Evolutionary conservation across 2,888 invertebrate genomes (phyloP), one percentile per base, ranked within the genome.

Genomic region (Germaria angustata): DNA sequence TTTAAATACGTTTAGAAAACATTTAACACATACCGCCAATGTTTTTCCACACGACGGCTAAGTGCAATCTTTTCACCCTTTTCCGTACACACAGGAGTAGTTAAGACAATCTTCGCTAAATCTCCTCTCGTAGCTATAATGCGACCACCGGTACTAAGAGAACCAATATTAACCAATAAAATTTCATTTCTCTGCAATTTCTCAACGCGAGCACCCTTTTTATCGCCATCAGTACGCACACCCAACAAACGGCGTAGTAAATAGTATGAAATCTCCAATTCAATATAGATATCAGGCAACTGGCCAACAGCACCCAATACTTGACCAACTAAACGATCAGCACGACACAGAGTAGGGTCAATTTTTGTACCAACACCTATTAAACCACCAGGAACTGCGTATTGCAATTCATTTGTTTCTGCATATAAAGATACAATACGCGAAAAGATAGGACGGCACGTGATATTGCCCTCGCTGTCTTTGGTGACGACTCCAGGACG

Each of bases 321-420:
- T 92, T 99, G 98, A 66, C 99, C 99, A 2, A 99, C 99, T 89
- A 99, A 94, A 89, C 99, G 95, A 93, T 99, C 99, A 81, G 99
- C 99, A 89, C 99, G 94, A 90, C 99, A 99, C 61, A 99, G 93
- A 0, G 99, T 99, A 1, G 99, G 99, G 91, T 99, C 99, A 88
- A 99, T 99, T 92, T 98, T 98, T 4, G 99, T 99, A 85, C 99
- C 99, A 24, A 99, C 99, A 90, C 98, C 99, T 89, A 99, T 99
- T 65, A 99, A 93, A n/a, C 99, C 99, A 84, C 99, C 99, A 75
- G 99, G 99, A 71, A 99, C 99, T 22, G 99, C 99, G 92, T 96
- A 99, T 91, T 99, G 98, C 76, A 99, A 93, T 91, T 97, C 98
- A 92, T 99, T 99, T 92, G 99, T 98, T 92, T 99, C 99, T 46